These are phyloP conservation scores for Cylindroiulus punctatus DNA, from an alignment of 2,888 invertebrate genomes.

Conservation along the genomic window DNA sequence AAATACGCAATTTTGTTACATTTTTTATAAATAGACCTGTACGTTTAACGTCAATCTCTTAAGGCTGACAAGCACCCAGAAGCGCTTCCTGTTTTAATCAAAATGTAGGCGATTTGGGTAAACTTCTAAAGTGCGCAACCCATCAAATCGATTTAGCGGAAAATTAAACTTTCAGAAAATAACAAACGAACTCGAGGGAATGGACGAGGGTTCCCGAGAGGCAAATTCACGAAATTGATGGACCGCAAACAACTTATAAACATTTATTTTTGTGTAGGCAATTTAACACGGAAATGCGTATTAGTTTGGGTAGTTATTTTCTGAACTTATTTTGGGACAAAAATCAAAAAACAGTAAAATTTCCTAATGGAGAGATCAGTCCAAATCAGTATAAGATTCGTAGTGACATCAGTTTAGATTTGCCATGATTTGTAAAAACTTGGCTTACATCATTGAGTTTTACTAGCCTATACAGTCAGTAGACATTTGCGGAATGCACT, in stretches of 20 bases:
- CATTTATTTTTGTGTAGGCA: background rate
- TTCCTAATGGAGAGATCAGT: too few species aligned
- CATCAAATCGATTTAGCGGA: conserved; percentile 2
- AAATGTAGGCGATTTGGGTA: background rate
- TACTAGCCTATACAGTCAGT: too few species aligned
- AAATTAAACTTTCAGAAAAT: background rate
- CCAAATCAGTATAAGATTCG: too few species aligned
- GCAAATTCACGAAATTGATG: background rate
- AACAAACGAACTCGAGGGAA: background rate
- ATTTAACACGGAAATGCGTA: background rate
- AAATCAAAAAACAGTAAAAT: too few species aligned
- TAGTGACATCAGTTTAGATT: too few species aligned
- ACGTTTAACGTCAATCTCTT: background rate
- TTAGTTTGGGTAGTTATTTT: too few species aligned
- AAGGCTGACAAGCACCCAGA: background rate
- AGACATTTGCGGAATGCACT: too few species aligned
- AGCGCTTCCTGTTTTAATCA: background rate
- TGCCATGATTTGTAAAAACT: too few species aligned
- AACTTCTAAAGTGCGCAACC: background rate
- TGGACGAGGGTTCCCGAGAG: background rate
- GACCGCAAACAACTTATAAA: background rate
- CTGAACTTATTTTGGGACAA: too few species aligned
- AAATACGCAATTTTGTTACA: too few species aligned
- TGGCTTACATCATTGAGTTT: too few species aligned
- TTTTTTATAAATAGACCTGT: background rate